These are phyloP conservation scores for Latheticus oryzae DNA, from an alignment of 2,888 invertebrate genomes.

Conservation along the genomic window DNA sequence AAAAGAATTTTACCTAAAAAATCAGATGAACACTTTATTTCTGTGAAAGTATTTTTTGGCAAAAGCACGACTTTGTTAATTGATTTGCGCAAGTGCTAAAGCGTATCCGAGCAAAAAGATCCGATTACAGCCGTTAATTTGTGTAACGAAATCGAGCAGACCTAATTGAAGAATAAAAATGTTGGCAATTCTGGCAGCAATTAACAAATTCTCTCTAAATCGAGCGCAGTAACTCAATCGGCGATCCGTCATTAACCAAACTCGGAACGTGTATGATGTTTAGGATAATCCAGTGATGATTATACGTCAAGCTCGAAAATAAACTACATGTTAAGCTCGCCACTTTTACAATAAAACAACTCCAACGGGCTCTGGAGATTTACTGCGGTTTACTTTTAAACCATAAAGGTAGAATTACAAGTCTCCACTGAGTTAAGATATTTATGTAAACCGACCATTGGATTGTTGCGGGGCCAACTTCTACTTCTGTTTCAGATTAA, in stretches of 20 bases:
- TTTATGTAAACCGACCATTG: slow-evolving; percentile 62
- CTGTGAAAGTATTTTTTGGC: slow-evolving; percentile 24
- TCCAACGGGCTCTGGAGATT: slow-evolving; percentile 57
- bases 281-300: slow-evolving; percentile 51
- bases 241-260: slow-evolving; percentile 33
- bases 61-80: slow-evolving; percentile 29
- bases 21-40: slow-evolving; percentile 12
- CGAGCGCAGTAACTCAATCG: slow-evolving; percentile 37
- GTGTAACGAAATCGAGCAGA: slow-evolving; percentile 37
- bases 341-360: slow-evolving; percentile 49
- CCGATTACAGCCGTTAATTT: slow-evolving; percentile 40
- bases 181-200: slow-evolving; percentile 35
- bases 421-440: slow-evolving; percentile 63
- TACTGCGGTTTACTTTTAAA: slow-evolving; percentile 64
- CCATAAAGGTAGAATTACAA: slow-evolving; percentile 65
- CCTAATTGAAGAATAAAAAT: slow-evolving; percentile 40
- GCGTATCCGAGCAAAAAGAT: slow-evolving; percentile 38
- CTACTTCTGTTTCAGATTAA: slow-evolving; percentile 35
- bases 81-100: slow-evolving; percentile 18
- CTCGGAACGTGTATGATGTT: slow-evolving; percentile 9
- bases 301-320: slow-evolving; percentile 46
- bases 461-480: slow-evolving; percentile 47
- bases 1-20: too few species aligned
- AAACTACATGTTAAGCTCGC: slow-evolving; percentile 45
- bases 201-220: slow-evolving; percentile 41